phyloP scores from a whole-genome alignment of 1,140 invertebrate species.

The Drosophila elegans region DNA sequence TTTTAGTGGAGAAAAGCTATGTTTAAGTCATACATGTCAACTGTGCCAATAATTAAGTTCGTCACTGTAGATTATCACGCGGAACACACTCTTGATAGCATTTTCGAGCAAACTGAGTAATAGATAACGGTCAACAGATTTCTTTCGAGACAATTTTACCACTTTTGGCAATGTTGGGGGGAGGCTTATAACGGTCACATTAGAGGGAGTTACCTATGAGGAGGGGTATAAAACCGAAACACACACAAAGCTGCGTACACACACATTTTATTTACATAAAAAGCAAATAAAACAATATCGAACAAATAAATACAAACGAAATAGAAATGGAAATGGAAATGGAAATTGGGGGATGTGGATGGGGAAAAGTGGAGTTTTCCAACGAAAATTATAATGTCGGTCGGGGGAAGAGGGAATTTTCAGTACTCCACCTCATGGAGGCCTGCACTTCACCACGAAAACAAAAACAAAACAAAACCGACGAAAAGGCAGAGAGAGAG shows the following conservation, averaged over 20 bases:
- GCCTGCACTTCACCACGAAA: conserved; percentile 23
- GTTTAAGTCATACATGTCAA: no score
- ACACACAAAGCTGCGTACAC: conserved; percentile 43
- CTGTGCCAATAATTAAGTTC: no score
- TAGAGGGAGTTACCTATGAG: not conserved
- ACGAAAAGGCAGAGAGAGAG: not conserved
- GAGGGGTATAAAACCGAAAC: conserved; percentile 12
- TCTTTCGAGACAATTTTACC: conserved; percentile 1
- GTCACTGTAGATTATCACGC: no score
- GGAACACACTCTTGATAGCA: no score
- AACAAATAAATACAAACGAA: conserved; percentile 41
- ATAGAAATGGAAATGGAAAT: conserved; percentile 59
- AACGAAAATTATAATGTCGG: conserved; percentile 47
- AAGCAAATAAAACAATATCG: conserved; percentile 66
- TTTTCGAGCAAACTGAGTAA: no score
- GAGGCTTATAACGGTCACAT: not conserved
- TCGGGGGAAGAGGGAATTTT: not conserved
- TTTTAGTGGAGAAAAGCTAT: no score
- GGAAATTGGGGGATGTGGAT: conserved; percentile 31
- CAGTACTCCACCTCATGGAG: not conserved
- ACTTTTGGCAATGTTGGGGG: not conserved
- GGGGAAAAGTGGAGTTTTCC: conserved; percentile 42
- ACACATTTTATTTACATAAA: conserved; percentile 57
- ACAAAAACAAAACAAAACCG: conserved; percentile 35
- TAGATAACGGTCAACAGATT: no score